phyloP scores from a whole-genome alignment of 2,888 invertebrate genomes.

The Operophtera brumata region DNA sequence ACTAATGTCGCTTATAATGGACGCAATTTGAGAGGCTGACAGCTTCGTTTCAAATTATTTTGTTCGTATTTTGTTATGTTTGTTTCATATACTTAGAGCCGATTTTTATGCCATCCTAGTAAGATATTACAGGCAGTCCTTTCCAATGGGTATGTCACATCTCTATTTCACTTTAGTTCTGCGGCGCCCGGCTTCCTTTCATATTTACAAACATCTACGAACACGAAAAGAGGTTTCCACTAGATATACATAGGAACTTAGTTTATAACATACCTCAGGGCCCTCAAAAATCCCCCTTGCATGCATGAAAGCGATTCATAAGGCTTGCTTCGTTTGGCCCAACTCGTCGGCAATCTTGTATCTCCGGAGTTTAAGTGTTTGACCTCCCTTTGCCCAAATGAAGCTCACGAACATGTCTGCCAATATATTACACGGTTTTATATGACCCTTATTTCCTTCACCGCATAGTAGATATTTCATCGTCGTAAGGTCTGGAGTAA shows the following conservation, averaged over 20 bases:
- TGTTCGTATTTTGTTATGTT: no score
- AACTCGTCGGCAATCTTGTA: constrained; percentile 74
- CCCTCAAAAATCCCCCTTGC: constrained; percentile 59
- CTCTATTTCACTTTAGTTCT: no score
- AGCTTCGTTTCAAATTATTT: no score
- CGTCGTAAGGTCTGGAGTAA: constrained; percentile 38
- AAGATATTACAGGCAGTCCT: no score
- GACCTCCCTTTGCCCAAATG: constrained; percentile 74
- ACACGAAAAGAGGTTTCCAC: constrained; percentile 29
- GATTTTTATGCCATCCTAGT: no score
- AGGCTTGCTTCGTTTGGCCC: constrained; percentile 72
- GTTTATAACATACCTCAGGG: constrained; percentile 43
- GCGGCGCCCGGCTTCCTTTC: not conserved
- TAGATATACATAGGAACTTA: constrained; percentile 38
- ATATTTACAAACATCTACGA: constrained; percentile 15
- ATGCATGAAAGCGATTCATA: constrained; percentile 69
- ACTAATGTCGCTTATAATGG: no score
- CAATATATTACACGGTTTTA: constrained; percentile 45
- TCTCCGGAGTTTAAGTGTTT: constrained; percentile 75
- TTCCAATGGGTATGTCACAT: no score
- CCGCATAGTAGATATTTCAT: constrained; percentile 46
- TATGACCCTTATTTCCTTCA: constrained; percentile 44
- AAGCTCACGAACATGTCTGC: constrained; percentile 65
- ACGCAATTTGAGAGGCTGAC: no score
- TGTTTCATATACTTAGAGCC: no score